These are phyloP conservation scores for Drosophila obscura DNA, from an alignment of 1,140 invertebrate genomes.

Conservation along the genomic window DNA sequence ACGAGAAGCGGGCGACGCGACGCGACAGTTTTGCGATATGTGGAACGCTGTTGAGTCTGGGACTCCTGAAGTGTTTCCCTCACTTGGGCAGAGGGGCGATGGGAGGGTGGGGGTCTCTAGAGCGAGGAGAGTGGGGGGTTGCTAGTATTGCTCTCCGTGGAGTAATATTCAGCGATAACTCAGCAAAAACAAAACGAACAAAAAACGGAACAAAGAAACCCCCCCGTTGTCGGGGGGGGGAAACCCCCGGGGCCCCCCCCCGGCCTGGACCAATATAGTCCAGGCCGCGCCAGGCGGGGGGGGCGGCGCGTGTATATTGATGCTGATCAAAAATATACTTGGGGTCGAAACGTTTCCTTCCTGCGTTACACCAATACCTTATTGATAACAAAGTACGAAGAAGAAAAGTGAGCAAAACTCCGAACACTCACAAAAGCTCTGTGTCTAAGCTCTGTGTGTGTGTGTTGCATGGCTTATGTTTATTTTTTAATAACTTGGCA, in stretches of 20 bases:
- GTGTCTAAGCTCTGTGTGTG: conserved; percentile 9
- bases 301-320: no score
- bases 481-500: conserved; percentile 73
- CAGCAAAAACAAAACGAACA: conserved; percentile 25
- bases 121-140: conserved; percentile 5
- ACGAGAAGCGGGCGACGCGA: neutral
- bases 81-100: no score
- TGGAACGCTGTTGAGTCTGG: conserved; percentile 26
- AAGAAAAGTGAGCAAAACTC: no score
- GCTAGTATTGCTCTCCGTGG: conserved; percentile 69
- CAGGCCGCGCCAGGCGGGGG: no score
- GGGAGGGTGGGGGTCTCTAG: no score
- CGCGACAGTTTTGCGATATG: conserved; percentile 63
- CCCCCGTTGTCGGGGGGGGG: no score
- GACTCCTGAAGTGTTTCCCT: conserved; percentile 30
- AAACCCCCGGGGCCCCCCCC: no score
- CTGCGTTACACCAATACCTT: no score
- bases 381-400: no score
- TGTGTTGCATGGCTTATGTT: conserved; percentile 49
- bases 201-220: conserved; percentile 7
- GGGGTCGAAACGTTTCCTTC: no score
- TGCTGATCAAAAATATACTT: no score
- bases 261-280: no score
- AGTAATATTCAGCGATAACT: conserved; percentile 80
- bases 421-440: conserved; percentile 5